These are phyloP conservation scores for Lordiphosa fenestrarum DNA, from an alignment of 2,888 invertebrate genomes.

Conservation along the genomic window DNA sequence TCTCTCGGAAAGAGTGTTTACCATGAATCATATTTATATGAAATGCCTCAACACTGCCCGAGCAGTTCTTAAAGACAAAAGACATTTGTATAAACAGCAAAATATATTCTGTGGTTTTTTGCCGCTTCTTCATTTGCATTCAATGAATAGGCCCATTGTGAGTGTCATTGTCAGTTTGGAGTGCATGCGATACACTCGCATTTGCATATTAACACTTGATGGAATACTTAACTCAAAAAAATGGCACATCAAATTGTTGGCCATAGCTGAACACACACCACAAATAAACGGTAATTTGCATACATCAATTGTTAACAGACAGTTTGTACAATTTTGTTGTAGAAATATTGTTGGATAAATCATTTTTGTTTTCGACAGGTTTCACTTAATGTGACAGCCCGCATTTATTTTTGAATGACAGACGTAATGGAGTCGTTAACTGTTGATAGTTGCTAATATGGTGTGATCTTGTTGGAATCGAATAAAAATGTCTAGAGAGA, in stretches of 20 bases:
- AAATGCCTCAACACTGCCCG: slow-evolving; percentile 9
- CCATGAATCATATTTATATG: slow-evolving; percentile 67
- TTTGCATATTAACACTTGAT: slow-evolving; percentile 62
- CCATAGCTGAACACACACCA: slow-evolving; percentile 31
- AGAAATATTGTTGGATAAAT: slow-evolving; percentile 45
- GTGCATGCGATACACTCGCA: slow-evolving; percentile 32
- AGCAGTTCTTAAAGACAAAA: slow-evolving; percentile 31
- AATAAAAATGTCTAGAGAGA: too few relatives aligned
- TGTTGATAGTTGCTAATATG: not conserved
- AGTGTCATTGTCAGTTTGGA: slow-evolving; percentile 52
- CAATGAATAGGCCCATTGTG: slow-evolving; percentile 52
- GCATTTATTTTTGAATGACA: slow-evolving; percentile 17
- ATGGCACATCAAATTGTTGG: slow-evolving; percentile 69
- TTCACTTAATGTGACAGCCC: slow-evolving; percentile 29
- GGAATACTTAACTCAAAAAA: slow-evolving; percentile 36
- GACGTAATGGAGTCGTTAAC: slow-evolving; percentile 29
- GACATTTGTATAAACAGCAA: slow-evolving; percentile 31
- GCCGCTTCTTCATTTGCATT: slow-evolving; percentile 62
- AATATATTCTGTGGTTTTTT: slow-evolving; percentile 29
- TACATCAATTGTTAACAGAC: slow-evolving; percentile 50
- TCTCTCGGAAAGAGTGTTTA: slow-evolving; percentile 33
- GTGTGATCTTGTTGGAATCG: too few relatives aligned
- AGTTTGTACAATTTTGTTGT: slow-evolving; percentile 34
- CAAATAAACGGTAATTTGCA: slow-evolving; percentile 53
- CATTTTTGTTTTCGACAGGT: slow-evolving; percentile 37